Evolutionary conservation across 2,888 invertebrate species (phyloP).

Genomic region (Pogonocherus hispidulus): DNA sequence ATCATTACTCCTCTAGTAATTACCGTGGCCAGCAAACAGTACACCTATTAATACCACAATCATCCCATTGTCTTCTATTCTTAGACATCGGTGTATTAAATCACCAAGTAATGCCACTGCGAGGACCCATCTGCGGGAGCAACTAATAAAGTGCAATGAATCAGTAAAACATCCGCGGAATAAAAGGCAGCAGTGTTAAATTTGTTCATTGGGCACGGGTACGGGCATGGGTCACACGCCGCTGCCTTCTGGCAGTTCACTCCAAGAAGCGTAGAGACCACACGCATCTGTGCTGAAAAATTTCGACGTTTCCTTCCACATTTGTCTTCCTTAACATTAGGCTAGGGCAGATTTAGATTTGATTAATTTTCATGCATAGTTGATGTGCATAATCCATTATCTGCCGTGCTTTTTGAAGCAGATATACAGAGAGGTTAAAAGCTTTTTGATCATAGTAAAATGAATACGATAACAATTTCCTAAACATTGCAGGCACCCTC

Average conservation of each 20-base stretch:
- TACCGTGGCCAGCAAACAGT: slow-evolving; percentile 2
- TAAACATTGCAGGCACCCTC: too few relatives aligned
- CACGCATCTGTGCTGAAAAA: slow-evolving; percentile 53
- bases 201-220: slow-evolving; percentile 64
- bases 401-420: not conserved
- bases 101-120: slow-evolving; percentile 21
- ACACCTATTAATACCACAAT: slow-evolving; percentile 17
- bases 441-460: too few relatives aligned
- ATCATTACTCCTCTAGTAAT: slow-evolving; percentile 9
- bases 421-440: too few relatives aligned
- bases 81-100: slow-evolving; percentile 18
- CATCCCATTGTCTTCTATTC: slow-evolving; percentile 23
- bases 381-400: not conserved
- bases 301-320: slow-evolving; percentile 22
- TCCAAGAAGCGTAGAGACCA: slow-evolving; percentile 64
- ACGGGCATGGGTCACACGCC: slow-evolving; percentile 62
- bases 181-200: slow-evolving; percentile 64
- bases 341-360: slow-evolving; percentile 20
- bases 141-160: slow-evolving; percentile 62
- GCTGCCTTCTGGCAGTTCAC: slow-evolving; percentile 63
- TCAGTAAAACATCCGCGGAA: slow-evolving; percentile 61
- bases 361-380: slow-evolving; percentile 24
- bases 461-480: too few relatives aligned
- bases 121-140: slow-evolving; percentile 35
- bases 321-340: slow-evolving; percentile 19